Evolutionary conservation across 2,113 vertebrate species (phyloP).

Genomic region (Edolisoma coerulescens): DNA sequence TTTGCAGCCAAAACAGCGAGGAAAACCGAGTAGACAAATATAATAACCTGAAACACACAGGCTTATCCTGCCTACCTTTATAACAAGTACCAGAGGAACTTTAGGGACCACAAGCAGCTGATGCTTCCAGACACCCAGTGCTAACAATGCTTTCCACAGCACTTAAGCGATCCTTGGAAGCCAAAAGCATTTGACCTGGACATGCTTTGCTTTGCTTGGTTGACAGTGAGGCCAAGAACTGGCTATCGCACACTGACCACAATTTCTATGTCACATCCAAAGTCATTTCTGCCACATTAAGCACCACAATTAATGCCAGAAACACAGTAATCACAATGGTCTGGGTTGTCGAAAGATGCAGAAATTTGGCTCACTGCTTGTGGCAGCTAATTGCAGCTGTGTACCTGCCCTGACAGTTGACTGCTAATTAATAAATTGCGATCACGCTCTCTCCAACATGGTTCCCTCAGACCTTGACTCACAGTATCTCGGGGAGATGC

Average conservation of each 20-base stretch:
- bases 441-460: not conserved
- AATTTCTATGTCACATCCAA: constrained; percentile 29
- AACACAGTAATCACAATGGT: not conserved
- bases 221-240: constrained; percentile 18
- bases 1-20: not conserved
- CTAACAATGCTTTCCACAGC: constrained; percentile 23
- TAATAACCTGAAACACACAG: constrained; percentile 24
- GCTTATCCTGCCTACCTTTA: constrained; percentile 43
- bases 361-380: not conserved
- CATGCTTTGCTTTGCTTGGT: constrained; percentile 42
- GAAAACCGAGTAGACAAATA: not conserved
- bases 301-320: not conserved
- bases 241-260: constrained; percentile 27
- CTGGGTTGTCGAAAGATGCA: not conserved
- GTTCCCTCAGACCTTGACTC: constrained; percentile 33
- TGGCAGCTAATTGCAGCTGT: not conserved
- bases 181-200: constrained; percentile 33
- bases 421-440: constrained; percentile 1
- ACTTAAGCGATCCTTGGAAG: not conserved
- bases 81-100: constrained; percentile 44
- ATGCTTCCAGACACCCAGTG: not conserved
- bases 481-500: constrained; percentile 16
- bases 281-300: constrained; percentile 10
- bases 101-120: constrained; percentile 19
- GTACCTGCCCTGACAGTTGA: constrained; percentile 2